Conservation (phyloP, 2,113 vertebrate genomes). For the Montifringilla adamsi region DNA sequence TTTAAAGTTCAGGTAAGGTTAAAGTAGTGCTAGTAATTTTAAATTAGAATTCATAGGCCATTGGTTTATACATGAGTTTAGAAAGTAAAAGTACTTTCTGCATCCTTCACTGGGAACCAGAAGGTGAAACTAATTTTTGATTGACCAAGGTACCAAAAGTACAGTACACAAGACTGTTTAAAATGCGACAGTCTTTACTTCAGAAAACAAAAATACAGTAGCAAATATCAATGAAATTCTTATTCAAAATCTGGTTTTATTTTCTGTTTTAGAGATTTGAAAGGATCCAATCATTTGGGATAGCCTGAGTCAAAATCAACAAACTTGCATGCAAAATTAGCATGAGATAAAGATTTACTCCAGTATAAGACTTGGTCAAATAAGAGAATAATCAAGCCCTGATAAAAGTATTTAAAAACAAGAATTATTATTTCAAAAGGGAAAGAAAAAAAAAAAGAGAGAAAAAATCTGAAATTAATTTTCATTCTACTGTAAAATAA, state of each 20-base stretch:
- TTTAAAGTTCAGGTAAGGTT: neutral
- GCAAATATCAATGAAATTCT: neutral
- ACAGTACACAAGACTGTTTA: neutral
- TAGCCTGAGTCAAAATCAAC: neutral
- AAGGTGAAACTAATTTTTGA: neutral
- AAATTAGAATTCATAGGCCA: neutral
- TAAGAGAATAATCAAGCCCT: neutral
- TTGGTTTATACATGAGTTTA: neutral
- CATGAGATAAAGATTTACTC: neutral
- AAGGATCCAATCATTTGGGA: neutral
- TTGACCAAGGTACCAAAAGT: neutral
- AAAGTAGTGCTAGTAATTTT: neutral
- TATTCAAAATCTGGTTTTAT: neutral
- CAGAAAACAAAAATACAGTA: neutral
- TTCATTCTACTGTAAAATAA: neutral
- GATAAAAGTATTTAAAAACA: neutral
- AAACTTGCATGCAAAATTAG: neutral
- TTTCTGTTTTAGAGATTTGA: neutral
- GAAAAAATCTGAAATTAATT: neutral
- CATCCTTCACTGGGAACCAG: neutral
- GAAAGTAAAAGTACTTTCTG: neutral
- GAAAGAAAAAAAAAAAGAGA: too few relatives aligned
- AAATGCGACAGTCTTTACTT: neutral
- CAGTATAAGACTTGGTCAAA: neutral
- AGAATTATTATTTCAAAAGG: rapidly evolving